phyloP scores from a whole-genome alignment of 2,888 invertebrate genomes.

The Blastobasis lacticolella region DNA sequence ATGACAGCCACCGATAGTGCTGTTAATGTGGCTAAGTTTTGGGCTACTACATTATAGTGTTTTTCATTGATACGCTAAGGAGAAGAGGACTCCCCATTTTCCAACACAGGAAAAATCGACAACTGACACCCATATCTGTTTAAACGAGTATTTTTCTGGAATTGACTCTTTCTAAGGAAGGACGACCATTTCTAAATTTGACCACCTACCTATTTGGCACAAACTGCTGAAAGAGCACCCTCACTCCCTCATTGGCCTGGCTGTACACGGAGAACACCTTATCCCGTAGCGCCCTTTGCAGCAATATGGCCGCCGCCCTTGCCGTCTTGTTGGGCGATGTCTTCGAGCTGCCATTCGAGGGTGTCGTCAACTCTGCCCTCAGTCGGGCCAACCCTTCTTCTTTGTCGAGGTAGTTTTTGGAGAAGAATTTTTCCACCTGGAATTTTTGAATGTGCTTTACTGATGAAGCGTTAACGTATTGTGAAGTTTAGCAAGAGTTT shows the following conservation, averaged over 20 bases:
- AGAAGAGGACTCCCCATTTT: no score
- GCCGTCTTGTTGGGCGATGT: constrained; percentile 85
- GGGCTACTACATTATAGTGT: no score
- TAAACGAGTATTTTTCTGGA: no score
- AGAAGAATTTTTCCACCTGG: constrained; percentile 91
- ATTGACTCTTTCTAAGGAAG: no score
- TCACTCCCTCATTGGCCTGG: constrained; percentile 86
- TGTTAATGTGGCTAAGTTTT: no score
- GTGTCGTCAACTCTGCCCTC: constrained; percentile 52
- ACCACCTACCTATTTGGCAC: constrained; percentile 80
- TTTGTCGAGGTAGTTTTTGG: constrained; percentile 91
- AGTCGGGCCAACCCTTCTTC: constrained; percentile 88
- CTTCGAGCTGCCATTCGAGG: constrained; percentile 56
- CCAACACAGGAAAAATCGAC: no score
- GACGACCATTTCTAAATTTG: no score
- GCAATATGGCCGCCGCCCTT: constrained; percentile 83
- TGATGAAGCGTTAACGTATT: no score
- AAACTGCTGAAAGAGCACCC: constrained; percentile 87
- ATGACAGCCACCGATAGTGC: no score
- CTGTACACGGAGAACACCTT: constrained; percentile 93
- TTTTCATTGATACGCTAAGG: no score
- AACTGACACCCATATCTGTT: no score
- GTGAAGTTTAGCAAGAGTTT: no score
- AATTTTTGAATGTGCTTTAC: neutral
- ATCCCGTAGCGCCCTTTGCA: constrained; percentile 87